Evolutionary conservation across 2,888 invertebrate genomes (phyloP).

Genomic region (Pocota personata): DNA sequence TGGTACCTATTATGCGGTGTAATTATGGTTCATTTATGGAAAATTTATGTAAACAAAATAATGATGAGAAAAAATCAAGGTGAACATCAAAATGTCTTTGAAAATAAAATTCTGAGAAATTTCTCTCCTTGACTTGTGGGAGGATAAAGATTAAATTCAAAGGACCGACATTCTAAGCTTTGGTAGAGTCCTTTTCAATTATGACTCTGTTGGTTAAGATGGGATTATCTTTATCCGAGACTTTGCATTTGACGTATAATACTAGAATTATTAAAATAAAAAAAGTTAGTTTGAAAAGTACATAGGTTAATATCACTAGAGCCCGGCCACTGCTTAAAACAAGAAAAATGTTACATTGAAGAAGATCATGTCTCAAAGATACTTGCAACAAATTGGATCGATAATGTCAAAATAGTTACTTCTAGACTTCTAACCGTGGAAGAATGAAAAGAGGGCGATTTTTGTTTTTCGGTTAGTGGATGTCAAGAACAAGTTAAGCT

Average conservation of each 20-base stretch:
- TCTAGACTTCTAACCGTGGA: too few relatives aligned
- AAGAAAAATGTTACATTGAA: too few relatives aligned
- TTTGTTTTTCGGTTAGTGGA: too few relatives aligned
- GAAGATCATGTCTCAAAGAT: too few relatives aligned
- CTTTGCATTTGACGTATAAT: not conserved
- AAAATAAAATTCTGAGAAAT: not conserved
- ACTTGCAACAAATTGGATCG: too few relatives aligned
- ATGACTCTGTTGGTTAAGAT: not conserved
- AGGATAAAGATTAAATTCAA: not conserved
- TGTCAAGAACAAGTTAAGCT: too few relatives aligned
- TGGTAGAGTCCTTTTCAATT: not conserved
- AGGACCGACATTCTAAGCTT: not conserved
- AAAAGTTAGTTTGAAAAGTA: not conserved
- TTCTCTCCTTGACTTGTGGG: not conserved
- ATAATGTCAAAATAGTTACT: too few relatives aligned
- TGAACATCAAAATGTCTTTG: not conserved
- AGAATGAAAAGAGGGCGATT: too few relatives aligned
- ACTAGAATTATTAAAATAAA: not conserved
- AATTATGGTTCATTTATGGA: constrained; percentile 20
- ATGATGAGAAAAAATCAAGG: not conserved
- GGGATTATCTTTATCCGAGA: not conserved
- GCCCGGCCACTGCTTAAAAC: too few relatives aligned
- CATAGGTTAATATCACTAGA: too few relatives aligned
- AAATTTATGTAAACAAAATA: constrained; percentile 5
- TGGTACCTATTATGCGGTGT: not conserved